Conservation (phyloP, 2,113 vertebrate species). For the Colaptes auratus region DNA sequence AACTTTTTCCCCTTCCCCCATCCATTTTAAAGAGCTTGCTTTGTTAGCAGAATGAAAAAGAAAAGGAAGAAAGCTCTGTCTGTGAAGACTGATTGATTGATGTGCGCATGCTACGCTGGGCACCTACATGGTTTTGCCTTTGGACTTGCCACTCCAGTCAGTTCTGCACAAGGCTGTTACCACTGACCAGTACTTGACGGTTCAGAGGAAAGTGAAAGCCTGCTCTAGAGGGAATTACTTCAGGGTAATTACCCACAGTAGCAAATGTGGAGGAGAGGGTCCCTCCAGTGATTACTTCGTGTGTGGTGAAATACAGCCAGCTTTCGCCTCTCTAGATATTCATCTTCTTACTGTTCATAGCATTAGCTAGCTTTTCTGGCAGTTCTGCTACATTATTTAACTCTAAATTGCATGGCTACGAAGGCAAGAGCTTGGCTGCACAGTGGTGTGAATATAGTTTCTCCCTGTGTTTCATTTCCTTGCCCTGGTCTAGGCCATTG, state of each 20-base stretch:
- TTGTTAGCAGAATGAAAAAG: not conserved
- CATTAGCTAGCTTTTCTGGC: not conserved
- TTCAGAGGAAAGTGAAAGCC: not conserved
- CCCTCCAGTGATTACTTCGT: not conserved
- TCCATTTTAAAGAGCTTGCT: not conserved
- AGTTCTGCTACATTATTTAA: not conserved
- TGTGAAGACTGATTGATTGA: not conserved
- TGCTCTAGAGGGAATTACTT: not conserved
- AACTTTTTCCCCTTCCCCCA: not conserved
- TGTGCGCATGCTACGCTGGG: accelerated
- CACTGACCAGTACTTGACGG: not conserved
- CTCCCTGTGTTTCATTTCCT: not conserved
- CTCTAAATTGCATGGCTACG: not conserved
- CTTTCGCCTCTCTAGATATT: not conserved
- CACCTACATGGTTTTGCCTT: not conserved
- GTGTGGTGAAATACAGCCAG: not conserved
- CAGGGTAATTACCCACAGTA: not conserved
- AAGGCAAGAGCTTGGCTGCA: not conserved
- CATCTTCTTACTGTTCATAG: not conserved
- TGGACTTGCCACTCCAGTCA: accelerated
- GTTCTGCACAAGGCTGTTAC: not conserved
- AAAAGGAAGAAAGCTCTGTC: not conserved
- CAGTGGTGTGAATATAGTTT: not conserved
- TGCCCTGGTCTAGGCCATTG: not conserved
- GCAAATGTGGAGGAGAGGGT: not conserved